Base-by-base conservation (phyloP, 2,113 vertebrate genomes). In the Pyxicephalus adspersus region DNA sequence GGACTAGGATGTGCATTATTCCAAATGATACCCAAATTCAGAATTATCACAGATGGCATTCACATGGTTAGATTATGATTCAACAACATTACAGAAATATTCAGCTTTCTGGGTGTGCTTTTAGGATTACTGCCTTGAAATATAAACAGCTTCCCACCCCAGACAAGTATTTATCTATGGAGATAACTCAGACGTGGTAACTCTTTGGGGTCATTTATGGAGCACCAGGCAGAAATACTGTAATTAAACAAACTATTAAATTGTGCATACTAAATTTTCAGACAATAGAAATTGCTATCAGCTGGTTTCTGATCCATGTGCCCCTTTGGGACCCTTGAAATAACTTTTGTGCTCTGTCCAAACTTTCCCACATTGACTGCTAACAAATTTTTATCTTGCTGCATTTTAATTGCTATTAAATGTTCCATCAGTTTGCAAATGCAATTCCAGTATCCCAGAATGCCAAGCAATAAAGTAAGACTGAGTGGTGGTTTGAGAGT, bases 401-500 rank as follows among this genome's bases (percentile, higher is more conserved):
- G 29, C 7, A 57, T 73, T 31, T 73, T 55, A 31, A 34, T 58
- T n/a, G 28, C 70, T 26, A 57, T 15, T n/a, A 22, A 22, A 73
- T 73, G 6, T 22, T 57, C 11, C 7, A 13, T 58, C 26, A 7
- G 26, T 73, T 28, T 52, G 19, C 28, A 7, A 28, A 15, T 34
- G 26, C 34, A 58, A n/a, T 73, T 71, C 26, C 38, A 23, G 19
- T 52, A 8, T 52, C 52, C 19, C 45, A 70, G 20, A 25, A 52
- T 70, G 29, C 29, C 52, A 60, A 45, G 72, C n/a, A 31, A 1
- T 61, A 75, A 75, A 55, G 22, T 22, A 17, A 57, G 16, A 26
- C 22, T 63, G 63, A 76, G 60, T 64, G 34, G 60, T 63, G 34
- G 60, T 64, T 76, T 61, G 16, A 26, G 34, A 26, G 38, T 61